These are phyloP conservation scores for Podabrus alpinus DNA, from an alignment of 2,888 invertebrate species.

Conservation along the genomic window DNA sequence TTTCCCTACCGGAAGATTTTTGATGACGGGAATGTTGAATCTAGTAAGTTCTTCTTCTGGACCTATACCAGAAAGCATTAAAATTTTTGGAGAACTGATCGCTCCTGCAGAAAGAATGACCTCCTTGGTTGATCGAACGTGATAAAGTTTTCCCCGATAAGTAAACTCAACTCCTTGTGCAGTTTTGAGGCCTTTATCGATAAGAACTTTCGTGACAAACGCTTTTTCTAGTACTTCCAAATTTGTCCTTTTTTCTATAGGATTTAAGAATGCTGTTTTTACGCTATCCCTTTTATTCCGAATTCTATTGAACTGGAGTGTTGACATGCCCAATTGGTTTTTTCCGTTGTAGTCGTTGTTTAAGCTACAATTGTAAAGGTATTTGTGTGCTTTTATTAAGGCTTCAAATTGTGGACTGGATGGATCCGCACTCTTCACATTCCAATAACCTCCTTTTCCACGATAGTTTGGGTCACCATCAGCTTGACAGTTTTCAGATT, in stretches of 20 bases:
- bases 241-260: constrained; percentile 60
- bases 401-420: constrained; percentile 54
- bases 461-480: constrained; percentile 57
- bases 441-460: constrained; percentile 61
- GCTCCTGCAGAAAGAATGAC: background rate
- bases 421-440: constrained; percentile 63
- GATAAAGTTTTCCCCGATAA: constrained; percentile 23
- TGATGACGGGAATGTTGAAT: background rate
- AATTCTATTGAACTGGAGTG: background rate
- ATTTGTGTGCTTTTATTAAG: constrained; percentile 51
- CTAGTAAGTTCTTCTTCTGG: background rate
- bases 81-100: background rate
- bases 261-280: constrained; percentile 59
- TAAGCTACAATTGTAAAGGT: constrained; percentile 50
- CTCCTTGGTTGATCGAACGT: background rate
- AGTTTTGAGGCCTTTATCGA: constrained; percentile 54
- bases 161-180: constrained; percentile 57
- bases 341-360: background rate
- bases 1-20: background rate
- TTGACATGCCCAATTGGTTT: background rate
- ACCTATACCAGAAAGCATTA: background rate
- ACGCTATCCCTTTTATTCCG: background rate
- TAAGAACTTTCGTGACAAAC: constrained; percentile 62
- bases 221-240: constrained; percentile 62
- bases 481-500: constrained; percentile 54